phyloP scores from a whole-genome alignment of 2,113 vertebrate genomes.

The Willisornis vidua region DNA sequence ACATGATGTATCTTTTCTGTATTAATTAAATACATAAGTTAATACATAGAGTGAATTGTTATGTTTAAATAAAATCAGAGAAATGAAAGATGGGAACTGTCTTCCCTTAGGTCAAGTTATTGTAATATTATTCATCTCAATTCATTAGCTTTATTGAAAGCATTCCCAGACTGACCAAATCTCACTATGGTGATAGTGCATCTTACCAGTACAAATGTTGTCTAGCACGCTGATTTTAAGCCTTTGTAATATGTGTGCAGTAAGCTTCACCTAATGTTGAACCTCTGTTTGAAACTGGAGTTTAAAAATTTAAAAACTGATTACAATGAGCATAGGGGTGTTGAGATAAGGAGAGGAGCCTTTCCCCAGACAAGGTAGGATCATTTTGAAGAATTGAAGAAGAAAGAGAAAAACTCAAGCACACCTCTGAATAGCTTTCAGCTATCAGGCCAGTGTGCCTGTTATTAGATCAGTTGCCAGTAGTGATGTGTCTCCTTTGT shows the following conservation, averaged over 20 bases:
- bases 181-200: background rate
- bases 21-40: background rate
- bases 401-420: background rate
- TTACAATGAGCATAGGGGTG: background rate
- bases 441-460: background rate
- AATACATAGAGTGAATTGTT: background rate
- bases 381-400: background rate
- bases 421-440: slow-evolving; percentile 23
- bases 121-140: background rate
- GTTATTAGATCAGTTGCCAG: slow-evolving; percentile 3
- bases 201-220: background rate
- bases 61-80: background rate
- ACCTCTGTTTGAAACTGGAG: background rate
- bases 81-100: background rate
- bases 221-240: background rate
- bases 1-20: background rate
- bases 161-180: slow-evolving; percentile 20
- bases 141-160: slow-evolving; percentile 23
- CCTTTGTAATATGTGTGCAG: background rate
- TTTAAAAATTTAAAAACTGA: background rate
- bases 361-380: background rate
- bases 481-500: background rate
- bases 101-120: background rate
- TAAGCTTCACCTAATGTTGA: background rate
- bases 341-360: background rate